Evolutionary conservation across 2,113 vertebrate species (phyloP).

Genomic region (Bos javanicus): DNA sequence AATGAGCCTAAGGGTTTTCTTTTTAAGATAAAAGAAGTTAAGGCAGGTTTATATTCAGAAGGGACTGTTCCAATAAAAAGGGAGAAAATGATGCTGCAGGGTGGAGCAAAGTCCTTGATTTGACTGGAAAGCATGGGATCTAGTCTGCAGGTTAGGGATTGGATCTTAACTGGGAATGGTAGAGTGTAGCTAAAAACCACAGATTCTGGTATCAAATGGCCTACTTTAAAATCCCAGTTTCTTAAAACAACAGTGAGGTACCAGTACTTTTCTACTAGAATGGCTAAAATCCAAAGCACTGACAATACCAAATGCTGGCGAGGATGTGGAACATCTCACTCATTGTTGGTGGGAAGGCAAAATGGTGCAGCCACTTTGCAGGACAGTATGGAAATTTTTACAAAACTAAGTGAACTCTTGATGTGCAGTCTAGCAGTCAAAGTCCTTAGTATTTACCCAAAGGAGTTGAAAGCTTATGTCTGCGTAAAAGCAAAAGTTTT

Average conservation of each 20-base stretch:
- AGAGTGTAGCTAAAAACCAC: not conserved
- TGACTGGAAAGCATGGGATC: not conserved
- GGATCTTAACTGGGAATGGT: not conserved
- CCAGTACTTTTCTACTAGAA: not conserved
- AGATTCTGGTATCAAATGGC: not conserved
- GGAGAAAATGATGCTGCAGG: not conserved
- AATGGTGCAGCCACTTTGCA: not conserved
- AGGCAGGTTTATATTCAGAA: not conserved
- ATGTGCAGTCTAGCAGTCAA: not conserved
- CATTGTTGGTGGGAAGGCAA: not conserved
- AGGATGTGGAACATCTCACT: not conserved
- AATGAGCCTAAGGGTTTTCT: not conserved
- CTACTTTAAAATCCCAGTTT: not conserved
- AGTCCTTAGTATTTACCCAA: not conserved
- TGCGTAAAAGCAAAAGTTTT: accelerated
- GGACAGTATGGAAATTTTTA: not conserved
- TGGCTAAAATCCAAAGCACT: not conserved
- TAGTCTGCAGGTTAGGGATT: not conserved
- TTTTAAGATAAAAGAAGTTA: not conserved
- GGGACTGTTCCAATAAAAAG: not conserved
- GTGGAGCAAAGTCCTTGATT: not conserved
- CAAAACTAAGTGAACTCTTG: not conserved
- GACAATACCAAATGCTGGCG: not conserved
- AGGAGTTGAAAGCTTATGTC: not conserved
- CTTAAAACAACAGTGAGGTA: not conserved